Evolutionary conservation across 2,113 vertebrate species (phyloP).

Genomic region (Burhinus bistriatus): DNA sequence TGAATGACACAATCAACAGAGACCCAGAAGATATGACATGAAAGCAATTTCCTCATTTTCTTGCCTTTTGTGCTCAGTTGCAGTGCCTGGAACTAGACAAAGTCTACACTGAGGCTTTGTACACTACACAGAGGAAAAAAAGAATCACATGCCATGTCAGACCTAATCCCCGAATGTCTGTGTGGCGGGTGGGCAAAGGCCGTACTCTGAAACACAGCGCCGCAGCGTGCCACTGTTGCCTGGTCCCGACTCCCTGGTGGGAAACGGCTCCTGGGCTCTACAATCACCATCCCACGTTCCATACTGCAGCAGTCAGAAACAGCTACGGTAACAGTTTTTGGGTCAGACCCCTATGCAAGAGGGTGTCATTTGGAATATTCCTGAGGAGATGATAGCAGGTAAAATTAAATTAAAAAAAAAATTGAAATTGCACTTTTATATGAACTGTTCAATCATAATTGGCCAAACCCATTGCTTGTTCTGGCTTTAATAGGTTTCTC

Average conservation of each 20-base stretch:
- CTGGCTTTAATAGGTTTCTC: not conserved
- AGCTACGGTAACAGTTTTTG: fast-evolving
- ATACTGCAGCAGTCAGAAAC: too few species aligned
- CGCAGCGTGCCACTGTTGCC: fast-evolving
- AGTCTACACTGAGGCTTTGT: not conserved
- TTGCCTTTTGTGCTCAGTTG: not conserved
- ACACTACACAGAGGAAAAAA: too few species aligned
- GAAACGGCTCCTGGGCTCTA: not conserved
- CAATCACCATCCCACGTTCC: fast-evolving
- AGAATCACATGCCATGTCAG: too few species aligned
- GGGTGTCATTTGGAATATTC: too few species aligned
- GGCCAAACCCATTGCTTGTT: not conserved
- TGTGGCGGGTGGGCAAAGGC: not conserved
- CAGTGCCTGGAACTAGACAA: not conserved
- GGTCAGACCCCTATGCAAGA: not conserved
- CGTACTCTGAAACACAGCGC: not conserved
- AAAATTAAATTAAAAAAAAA: not conserved
- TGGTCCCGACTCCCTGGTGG: not conserved
- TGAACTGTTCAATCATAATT: not conserved
- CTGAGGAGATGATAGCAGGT: not conserved
- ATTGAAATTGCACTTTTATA: not conserved
- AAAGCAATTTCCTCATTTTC: not conserved
- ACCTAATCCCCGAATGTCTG: fast-evolving
- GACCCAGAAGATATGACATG: not conserved
- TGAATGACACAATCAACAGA: not conserved